These are phyloP conservation scores for Rousettus madagascariensis DNA, from an alignment of 2,797 vertebrate species.

Conservation along the genomic window DNA sequence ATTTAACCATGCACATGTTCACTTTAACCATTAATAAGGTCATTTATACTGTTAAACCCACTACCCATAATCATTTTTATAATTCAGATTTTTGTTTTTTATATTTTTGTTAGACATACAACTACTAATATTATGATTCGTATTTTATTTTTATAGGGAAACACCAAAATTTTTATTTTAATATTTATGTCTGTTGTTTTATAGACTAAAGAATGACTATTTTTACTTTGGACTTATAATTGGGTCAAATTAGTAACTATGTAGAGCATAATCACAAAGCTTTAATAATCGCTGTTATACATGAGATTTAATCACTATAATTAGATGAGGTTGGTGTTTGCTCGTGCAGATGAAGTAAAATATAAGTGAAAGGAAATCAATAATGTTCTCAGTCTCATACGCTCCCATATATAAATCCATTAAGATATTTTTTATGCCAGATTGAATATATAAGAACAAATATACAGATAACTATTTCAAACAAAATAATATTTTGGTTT, in stretches of 20 bases:
- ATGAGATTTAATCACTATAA: constrained; percentile 31
- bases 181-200: constrained; percentile 38
- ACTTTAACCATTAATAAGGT: background rate
- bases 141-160: constrained; percentile 61
- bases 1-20: background rate
- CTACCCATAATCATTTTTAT: background rate
- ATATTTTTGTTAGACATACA: background rate
- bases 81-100: background rate
- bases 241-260: constrained; percentile 78
- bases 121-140: background rate
- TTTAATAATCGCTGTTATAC: background rate
- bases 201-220: constrained; percentile 69
- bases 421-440: background rate
- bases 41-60: background rate
- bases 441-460: background rate
- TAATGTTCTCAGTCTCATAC: background rate
- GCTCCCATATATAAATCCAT: background rate
- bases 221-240: constrained; percentile 72
- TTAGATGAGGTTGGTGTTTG: background rate
- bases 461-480: background rate
- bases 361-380: background rate
- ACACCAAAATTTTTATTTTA: constrained; percentile 48
- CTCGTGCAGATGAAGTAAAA: background rate
- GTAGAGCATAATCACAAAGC: constrained; percentile 64
- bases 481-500: background rate